Evolutionary conservation across 1,140 invertebrate species (phyloP).

Genomic region (Orchesella cincta): DNA sequence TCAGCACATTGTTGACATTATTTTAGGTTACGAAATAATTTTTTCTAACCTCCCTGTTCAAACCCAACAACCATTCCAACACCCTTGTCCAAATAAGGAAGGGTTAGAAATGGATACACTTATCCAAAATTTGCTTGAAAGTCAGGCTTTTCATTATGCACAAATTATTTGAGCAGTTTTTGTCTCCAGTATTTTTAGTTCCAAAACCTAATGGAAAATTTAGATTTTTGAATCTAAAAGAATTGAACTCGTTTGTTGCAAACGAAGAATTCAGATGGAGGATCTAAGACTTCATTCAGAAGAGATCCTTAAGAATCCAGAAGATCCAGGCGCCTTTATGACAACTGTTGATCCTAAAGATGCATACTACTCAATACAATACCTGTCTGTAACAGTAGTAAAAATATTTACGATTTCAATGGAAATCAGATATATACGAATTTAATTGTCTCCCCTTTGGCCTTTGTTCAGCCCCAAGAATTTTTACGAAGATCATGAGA

Average conservation of each 20-base stretch:
- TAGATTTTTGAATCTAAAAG: conserved; percentile 29
- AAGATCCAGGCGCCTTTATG: conserved; percentile 29
- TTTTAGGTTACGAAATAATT: not conserved
- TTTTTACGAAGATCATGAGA: conserved; percentile 41
- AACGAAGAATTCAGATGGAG: conserved; percentile 35
- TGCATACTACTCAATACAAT: conserved; percentile 39
- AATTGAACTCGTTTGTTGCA: conserved; percentile 2
- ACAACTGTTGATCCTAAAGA: conserved; percentile 36
- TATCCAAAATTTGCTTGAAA: not conserved
- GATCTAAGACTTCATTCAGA: not conserved
- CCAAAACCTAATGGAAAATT: conserved; percentile 5
- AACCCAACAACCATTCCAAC: not conserved
- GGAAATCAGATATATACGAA: conserved; percentile 23
- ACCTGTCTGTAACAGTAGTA: not conserved
- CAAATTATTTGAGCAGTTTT: not conserved
- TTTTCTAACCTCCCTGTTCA: no score
- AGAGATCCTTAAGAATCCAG: not conserved
- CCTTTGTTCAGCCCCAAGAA: conserved; percentile 18
- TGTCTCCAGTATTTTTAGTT: conserved; percentile 23
- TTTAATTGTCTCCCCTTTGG: conserved; percentile 43
- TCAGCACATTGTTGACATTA: not conserved
- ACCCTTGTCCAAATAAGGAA: not conserved
- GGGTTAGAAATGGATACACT: not conserved
- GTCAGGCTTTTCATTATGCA: no score
- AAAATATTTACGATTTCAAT: conserved; percentile 38